These are phyloP conservation scores for rabbit (Oryctolagus cuniculus) DNA, from an alignment of 2,113 vertebrate genomes.

Conservation along the genomic window DNA sequence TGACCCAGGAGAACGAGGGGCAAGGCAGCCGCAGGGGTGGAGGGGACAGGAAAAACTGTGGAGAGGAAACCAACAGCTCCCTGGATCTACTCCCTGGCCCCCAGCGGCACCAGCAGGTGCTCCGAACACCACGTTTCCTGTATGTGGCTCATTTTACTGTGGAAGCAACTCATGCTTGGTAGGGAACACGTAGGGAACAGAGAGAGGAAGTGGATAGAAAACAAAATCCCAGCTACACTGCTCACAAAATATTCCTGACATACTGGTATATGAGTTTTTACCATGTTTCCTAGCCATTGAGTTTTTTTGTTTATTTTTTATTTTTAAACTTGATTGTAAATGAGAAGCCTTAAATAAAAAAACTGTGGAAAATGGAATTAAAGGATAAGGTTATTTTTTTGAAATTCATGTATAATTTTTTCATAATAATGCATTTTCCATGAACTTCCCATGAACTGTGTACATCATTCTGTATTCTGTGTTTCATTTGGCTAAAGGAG, in stretches of 20 bases:
- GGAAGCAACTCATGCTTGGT: not conserved
- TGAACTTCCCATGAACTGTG: not conserved
- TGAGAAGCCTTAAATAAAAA: too few relatives aligned
- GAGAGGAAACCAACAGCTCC: fast-evolving
- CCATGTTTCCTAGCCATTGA: conserved; percentile 21
- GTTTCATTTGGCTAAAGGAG: conserved; percentile 32
- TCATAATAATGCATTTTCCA: too few relatives aligned
- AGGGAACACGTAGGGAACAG: not conserved
- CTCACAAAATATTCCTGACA: not conserved
- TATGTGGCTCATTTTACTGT: fast-evolving
- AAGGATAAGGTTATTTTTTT: too few relatives aligned
- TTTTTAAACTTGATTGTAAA: conserved; percentile 6
- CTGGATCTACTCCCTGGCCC: too few relatives aligned
- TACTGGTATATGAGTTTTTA: not conserved
- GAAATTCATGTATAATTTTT: too few relatives aligned
- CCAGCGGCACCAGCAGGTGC: not conserved
- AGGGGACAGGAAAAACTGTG: not conserved
- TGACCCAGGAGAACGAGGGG: not conserved
- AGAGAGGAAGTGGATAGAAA: not conserved
- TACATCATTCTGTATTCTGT: not conserved
- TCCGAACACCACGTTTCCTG: fast-evolving
- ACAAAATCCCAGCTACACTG: not conserved
- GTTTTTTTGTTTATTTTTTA: not conserved
- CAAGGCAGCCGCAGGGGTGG: not conserved
- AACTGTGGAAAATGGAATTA: too few relatives aligned